A percentile compares a stretch with the other conserved stretches of the same genome.
Conservation (phyloP, 2,113 vertebrate genomes). For the Orientallactaga bullata region DNA sequence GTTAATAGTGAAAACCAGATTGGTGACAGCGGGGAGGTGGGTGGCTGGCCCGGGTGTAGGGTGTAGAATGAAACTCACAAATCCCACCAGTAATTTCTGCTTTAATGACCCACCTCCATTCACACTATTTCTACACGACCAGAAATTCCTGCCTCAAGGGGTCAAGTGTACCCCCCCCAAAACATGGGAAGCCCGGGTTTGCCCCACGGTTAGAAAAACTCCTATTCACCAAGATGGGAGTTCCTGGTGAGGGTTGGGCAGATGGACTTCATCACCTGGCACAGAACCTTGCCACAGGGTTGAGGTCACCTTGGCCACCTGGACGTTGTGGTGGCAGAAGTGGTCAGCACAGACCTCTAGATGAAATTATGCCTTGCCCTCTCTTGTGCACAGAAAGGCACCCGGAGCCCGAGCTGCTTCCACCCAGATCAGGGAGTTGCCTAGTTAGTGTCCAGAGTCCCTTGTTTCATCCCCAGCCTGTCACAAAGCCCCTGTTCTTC, state of each 20-base stretch:
- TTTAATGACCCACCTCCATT: not conserved
- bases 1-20: not conserved
- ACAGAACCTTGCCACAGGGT: not conserved
- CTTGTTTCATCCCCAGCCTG: conserved; percentile 50
- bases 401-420: not conserved
- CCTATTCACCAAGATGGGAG: not conserved
- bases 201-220: not conserved
- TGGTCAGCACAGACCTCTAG: not conserved
- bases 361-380: not conserved
- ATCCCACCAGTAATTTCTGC: not conserved
- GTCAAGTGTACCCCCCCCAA: not conserved
- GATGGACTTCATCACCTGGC: not conserved
- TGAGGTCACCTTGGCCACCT: not conserved
- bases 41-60: not conserved
- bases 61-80: not conserved
- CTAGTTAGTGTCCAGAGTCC: conserved; percentile 40
- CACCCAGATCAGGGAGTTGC: conserved; percentile 33
- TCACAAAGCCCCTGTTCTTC: conserved; percentile 74
- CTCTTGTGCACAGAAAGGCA: not conserved
- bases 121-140: not conserved
- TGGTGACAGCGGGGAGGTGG: no score
- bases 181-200: not conserved
- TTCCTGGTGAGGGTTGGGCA: not conserved
- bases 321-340: no score
- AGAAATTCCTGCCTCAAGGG: not conserved